A percentile compares a stretch with the other conserved stretches of the same genome.
Conservation (phyloP, 2,113 vertebrate genomes). For the Dasyurus viverrinus region DNA sequence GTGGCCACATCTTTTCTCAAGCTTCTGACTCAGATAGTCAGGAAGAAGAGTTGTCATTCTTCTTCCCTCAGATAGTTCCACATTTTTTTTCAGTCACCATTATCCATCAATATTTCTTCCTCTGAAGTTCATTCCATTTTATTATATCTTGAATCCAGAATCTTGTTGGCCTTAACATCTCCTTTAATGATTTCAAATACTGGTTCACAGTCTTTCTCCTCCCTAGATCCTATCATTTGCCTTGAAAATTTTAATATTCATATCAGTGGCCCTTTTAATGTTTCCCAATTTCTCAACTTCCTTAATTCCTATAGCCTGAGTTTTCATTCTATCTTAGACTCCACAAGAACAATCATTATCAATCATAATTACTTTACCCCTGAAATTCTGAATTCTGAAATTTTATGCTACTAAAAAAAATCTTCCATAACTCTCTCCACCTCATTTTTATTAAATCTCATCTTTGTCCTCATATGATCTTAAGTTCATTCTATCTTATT, state of each 20-base stretch:
- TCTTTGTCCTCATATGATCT: background rate
- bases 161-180: background rate
- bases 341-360: background rate
- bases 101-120: background rate
- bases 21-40: background rate
- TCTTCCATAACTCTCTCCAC: background rate
- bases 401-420: background rate
- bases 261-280: background rate
- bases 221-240: background rate
- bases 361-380: background rate
- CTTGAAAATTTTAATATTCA: background rate
- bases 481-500: background rate
- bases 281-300: background rate
- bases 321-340: background rate
- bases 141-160: background rate
- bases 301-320: background rate
- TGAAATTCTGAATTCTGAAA: background rate
- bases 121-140: background rate
- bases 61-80: background rate
- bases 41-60: background rate
- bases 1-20: slow-evolving; percentile 65
- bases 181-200: background rate
- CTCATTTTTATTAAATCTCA: background rate
- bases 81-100: background rate
- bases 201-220: background rate